Evolutionary conservation across 2,888 invertebrate genomes (phyloP).

Genomic region (Heteropelma amictum): DNA sequence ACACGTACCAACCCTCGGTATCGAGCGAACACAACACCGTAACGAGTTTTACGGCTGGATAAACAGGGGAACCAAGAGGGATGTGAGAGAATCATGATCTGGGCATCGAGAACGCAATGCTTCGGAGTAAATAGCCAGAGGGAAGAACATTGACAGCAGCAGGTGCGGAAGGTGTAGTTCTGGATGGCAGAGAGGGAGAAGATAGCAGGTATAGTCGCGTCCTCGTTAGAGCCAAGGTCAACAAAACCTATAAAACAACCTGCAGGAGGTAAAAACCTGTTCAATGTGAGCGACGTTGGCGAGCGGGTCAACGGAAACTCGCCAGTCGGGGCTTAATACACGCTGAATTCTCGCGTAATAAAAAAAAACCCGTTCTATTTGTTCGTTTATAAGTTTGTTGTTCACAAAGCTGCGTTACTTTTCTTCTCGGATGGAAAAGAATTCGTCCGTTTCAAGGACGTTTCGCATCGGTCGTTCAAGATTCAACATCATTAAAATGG

Average conservation of each 20-base stretch:
- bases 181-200: slow-evolving; percentile 1
- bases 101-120: slow-evolving; percentile 1
- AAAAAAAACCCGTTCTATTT: too few relatives aligned
- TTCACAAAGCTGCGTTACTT: not conserved
- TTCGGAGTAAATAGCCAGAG: slow-evolving; percentile 26
- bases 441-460: slow-evolving; percentile 11
- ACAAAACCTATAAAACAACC: slow-evolving; percentile 71
- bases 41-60: slow-evolving; percentile 67
- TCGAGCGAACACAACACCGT: slow-evolving; percentile 60
- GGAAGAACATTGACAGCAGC: slow-evolving; percentile 18
- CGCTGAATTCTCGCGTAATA: too few relatives aligned
- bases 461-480: slow-evolving; percentile 12
- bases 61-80: slow-evolving; percentile 58
- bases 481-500: slow-evolving; percentile 40
- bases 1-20: not conserved
- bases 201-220: slow-evolving; percentile 53
- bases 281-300: slow-evolving; percentile 64
- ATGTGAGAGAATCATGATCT: slow-evolving; percentile 31
- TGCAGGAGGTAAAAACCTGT: slow-evolving; percentile 65
- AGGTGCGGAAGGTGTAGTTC: slow-evolving; percentile 51
- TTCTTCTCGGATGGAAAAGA: not conserved
- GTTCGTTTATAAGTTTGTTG: too few relatives aligned
- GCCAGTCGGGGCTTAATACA: too few relatives aligned
- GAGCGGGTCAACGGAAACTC: slow-evolving; percentile 61
- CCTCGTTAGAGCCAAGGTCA: slow-evolving; percentile 69